Evolutionary conservation across 2,888 invertebrate genomes (phyloP).

Genomic region (Mylabris sibirica): DNA sequence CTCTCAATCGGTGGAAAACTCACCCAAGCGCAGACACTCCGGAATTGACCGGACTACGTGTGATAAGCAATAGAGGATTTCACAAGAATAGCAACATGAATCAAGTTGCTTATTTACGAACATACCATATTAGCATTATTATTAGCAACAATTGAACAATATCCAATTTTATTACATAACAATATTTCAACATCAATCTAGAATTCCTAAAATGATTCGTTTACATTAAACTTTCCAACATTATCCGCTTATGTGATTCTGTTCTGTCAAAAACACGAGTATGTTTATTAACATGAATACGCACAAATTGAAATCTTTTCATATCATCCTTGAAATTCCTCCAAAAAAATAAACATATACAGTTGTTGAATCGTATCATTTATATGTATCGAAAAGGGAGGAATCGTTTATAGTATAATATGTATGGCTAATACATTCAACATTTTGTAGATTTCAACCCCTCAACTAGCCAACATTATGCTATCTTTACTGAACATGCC

Average conservation of each 20-base stretch:
- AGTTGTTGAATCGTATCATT: background rate
- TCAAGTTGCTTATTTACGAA: background rate
- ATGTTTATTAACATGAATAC: background rate
- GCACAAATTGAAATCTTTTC: background rate
- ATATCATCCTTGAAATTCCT: background rate
- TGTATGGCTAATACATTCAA: constrained; percentile 3
- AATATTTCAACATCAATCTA: background rate
- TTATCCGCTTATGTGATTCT: background rate
- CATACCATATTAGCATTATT: background rate
- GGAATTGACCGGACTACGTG: constrained; percentile 52
- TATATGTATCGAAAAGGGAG: background rate
- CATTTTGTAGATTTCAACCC: constrained; percentile 5
- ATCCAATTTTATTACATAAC: background rate
- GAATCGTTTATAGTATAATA: background rate
- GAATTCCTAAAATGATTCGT: background rate
- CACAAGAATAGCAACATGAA: constrained; percentile 42
- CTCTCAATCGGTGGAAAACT: constrained; percentile 50
- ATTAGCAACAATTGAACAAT: background rate
- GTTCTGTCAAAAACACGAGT: background rate
- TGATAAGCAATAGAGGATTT: constrained; percentile 46
- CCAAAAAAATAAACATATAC: background rate
- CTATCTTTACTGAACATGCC: constrained; percentile 12
- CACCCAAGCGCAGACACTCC: constrained; percentile 47
- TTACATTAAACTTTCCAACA: background rate
- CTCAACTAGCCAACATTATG: constrained; percentile 11